Evolutionary conservation across 2,888 invertebrate species (phyloP), one percentile per base, ranked within the genome.

Genomic region (Pollenia amentaria): DNA sequence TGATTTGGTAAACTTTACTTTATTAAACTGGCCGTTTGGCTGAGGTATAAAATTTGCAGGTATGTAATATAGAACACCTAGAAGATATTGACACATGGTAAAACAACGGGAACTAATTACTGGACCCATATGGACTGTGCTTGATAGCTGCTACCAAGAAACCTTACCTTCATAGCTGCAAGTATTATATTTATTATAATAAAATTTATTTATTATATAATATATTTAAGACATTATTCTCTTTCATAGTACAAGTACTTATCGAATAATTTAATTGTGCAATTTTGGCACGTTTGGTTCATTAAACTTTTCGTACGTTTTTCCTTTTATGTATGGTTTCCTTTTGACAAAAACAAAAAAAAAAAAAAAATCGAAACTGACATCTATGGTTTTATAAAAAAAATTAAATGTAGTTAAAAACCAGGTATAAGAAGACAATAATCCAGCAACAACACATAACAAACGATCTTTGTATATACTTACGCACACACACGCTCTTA

Each of bases 251-350:
- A 76, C 51, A 46, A 46, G 3, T 29, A 6, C 16, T 40, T 42
- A 62, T 38, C 3, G 42, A 44, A 42, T n/a, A 38, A 62, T 67
- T 73, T 77, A 73, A 84, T 87, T 87, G 62, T 84, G 76, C 80
- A 84, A 87, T 87, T 87, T 87, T 84, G 87, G 84, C 87, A 87
- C 87, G 87, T 87, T 87, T 80, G 80, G 84, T 87, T 87, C 84
- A 84, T 87, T 87, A 87, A 87, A 81, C 87, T 87, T 87, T 84
- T 84, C 72, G 64, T 80, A 67, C 83, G 72, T 80, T 87, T 79
- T 76, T 75, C 79, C 80, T 75, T 80, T 80, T 75, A 75, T 80
- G 70, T 86, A 86, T 21, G 80, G 62, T 64, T 80, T 87, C 80
- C 76, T 81, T 84, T 84, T 79, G 65, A 57, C 62, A 57, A 53